Base-by-base conservation (phyloP, 2,113 vertebrate species). In the Nothobranchius kuhntae region DNA sequence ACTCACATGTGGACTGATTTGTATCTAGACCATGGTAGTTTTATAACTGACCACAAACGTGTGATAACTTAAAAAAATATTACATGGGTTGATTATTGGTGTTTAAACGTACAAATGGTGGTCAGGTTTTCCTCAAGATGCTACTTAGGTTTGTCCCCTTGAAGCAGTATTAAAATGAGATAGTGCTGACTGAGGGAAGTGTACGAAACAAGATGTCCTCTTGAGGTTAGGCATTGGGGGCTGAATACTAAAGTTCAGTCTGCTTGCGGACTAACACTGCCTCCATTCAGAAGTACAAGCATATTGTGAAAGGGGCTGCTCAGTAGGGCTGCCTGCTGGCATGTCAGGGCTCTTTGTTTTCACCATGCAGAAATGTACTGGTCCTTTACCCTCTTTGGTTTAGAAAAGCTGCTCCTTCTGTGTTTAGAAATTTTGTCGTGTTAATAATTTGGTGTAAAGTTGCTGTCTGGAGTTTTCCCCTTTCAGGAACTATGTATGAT, bases 241-340 rank as follows among this genome's bases (percentile, higher is more conserved):
- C 54, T 82, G 82, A 80, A 85, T 89, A 74, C 78, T 87, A 77
- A 87, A 69, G 61, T 58, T 71, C 58, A 83, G 71, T 86, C 66
- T 78, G 53, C 73, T 53, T 47, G 53, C 24, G 60, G 53, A 61
- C 71, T 76, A 71, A 86, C 71, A 77, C 71, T 73, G 68, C 65
- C 66, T 72, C 74, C 71, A 78, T 86, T 80, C 74, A 86, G 40
- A 72, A 64, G 60, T 69, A 52, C 71, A 66, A 80, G 59, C 72
- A 38, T 50, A 71, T 60, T 71, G 71, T 61, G 47, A 57, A 65
- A 64, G 7, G 50, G 68, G 65, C 50, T 58, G 60, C 71, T 77
- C 58, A 38, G 55, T 30, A 42, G 65, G 61, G 52, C 55, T 30
- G 59, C 61, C 42, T 21, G 36, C 58, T 76, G 48, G 68, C 53